These are phyloP conservation scores for Bradynema listronoti DNA, from an alignment of 1,140 invertebrate genomes.

Conservation along the genomic window DNA sequence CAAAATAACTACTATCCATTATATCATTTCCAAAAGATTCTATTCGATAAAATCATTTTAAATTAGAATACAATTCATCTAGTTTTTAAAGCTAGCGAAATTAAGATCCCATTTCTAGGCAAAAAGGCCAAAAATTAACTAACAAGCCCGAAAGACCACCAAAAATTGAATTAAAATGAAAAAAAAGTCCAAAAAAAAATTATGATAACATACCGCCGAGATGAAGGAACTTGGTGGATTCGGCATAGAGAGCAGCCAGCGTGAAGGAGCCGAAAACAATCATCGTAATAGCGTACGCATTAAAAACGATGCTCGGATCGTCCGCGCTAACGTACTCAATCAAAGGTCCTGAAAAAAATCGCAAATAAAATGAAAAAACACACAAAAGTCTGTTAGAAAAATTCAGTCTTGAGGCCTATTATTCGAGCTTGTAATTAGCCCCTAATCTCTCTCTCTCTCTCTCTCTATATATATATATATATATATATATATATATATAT, in stretches of 20 bases:
- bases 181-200: conserved; percentile 17
- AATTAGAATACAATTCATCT: background rate
- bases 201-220: conserved; percentile 62
- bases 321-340: conserved; percentile 30
- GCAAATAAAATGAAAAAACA: too few species aligned
- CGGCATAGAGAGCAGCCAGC: conserved; percentile 73
- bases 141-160: background rate
- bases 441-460: too few species aligned
- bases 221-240: conserved; percentile 77
- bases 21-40: background rate
- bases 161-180: background rate
- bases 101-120: background rate
- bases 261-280: conserved; percentile 85
- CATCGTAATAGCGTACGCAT: conserved; percentile 76
- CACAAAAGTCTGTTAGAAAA: too few species aligned
- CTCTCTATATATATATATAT: too few species aligned
- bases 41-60: background rate
- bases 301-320: conserved; percentile 76
- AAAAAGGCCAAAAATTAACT: background rate
- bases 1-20: background rate
- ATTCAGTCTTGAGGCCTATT: too few species aligned
- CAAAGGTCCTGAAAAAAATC: conserved; percentile 26
- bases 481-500: background rate
- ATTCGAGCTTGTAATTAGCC: too few species aligned
- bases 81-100: too few species aligned